These are phyloP conservation scores for Hydropotes inermis DNA, from an alignment of 2,113 vertebrate genomes.

Conservation along the genomic window DNA sequence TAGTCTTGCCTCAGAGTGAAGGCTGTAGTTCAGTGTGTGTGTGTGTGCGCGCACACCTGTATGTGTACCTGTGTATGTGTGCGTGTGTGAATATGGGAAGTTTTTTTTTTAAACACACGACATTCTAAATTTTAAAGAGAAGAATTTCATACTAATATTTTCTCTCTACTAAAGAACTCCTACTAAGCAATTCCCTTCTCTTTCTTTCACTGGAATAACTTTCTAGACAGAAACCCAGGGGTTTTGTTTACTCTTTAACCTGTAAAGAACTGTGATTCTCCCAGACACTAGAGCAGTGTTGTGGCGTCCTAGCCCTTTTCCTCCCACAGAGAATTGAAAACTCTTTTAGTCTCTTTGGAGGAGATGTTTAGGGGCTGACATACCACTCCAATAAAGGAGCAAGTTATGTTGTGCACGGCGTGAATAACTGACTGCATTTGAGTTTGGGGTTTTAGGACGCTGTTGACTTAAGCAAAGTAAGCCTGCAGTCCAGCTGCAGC, in stretches of 20 bases:
- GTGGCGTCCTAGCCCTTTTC: slow-evolving; percentile 50
- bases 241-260: slow-evolving; percentile 69
- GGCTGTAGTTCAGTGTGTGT: not conserved
- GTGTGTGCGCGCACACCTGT: not conserved
- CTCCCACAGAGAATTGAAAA: slow-evolving; percentile 70
- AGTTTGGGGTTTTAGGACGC: slow-evolving; percentile 79
- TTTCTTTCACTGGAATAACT: slow-evolving; percentile 74
- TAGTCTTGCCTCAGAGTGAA: not conserved
- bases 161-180: not conserved
- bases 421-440: slow-evolving; percentile 82
- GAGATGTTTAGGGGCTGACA: slow-evolving; percentile 78
- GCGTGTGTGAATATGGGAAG: not conserved
- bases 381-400: slow-evolving; percentile 81
- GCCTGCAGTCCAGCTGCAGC: slow-evolving; percentile 85
- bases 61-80: too few relatives aligned
- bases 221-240: slow-evolving; percentile 71
- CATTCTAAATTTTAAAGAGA: slow-evolving; percentile 13
- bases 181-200: slow-evolving; percentile 52
- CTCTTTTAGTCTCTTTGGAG: slow-evolving; percentile 62
- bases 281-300: slow-evolving; percentile 66
- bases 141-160: slow-evolving; percentile 49
- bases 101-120: slow-evolving; percentile 7
- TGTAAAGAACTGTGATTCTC: slow-evolving; percentile 71
- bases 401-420: slow-evolving; percentile 80
- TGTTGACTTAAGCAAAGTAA: slow-evolving; percentile 83